These are phyloP conservation scores for Tachycineta bicolor DNA, from an alignment of 2,113 vertebrate species.

Conservation along the genomic window DNA sequence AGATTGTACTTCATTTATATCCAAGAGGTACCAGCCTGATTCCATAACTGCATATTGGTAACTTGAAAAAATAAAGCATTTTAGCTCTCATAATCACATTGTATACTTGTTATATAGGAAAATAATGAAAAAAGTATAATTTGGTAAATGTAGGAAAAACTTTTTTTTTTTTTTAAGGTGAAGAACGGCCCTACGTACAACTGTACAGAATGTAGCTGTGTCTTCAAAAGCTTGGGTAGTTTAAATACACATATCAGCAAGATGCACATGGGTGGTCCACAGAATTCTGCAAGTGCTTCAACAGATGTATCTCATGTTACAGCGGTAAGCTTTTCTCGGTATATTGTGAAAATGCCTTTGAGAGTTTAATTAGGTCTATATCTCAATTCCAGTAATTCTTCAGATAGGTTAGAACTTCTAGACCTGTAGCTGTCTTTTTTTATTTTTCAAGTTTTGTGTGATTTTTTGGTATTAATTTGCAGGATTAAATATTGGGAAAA, in stretches of 20 bases:
- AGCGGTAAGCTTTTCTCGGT: conserved; percentile 72
- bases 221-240: conserved; percentile 96
- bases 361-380: background rate
- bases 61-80: background rate
- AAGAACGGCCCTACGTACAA: conserved; percentile 91
- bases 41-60: background rate
- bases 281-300: conserved; percentile 56
- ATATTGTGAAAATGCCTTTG: background rate
- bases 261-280: conserved; percentile 89
- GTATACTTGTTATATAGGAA: background rate
- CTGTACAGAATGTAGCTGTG: conserved; percentile 96
- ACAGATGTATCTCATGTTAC: conserved; percentile 79
- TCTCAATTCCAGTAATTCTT: background rate
- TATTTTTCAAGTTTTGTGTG: background rate
- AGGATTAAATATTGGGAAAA: background rate
- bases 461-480: background rate
- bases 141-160: background rate
- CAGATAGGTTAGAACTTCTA: background rate
- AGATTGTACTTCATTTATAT: background rate
- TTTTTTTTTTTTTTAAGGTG: conserved; percentile 76
- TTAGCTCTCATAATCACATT: background rate
- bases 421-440: background rate
- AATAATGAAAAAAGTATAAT: background rate
- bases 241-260: conserved; percentile 98
- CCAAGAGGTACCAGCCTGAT: background rate